Evolutionary conservation across 2,797 vertebrate species (phyloP), one percentile per base, ranked within the genome.

Genomic region (Bryconaethiops microstoma): DNA sequence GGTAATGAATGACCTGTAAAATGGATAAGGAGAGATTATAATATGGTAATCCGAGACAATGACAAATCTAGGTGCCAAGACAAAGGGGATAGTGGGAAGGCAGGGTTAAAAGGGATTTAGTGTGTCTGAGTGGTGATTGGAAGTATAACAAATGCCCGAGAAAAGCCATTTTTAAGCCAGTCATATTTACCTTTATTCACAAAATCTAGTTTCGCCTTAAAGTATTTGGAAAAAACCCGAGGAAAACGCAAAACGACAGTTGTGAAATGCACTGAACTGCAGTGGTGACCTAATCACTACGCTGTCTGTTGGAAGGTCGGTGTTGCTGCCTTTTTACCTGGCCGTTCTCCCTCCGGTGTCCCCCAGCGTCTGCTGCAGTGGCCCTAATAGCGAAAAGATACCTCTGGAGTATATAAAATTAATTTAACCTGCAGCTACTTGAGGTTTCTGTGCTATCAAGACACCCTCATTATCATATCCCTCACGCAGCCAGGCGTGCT

Each of bases 21-120:
- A 72, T 17, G 77, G 77, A 79, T 79, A 74, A 74, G 55, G 23
- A 35, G 42, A 35, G 69, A 79, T 79, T 63, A 72, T 55, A 78
- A 48, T 60, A 63, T 63, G 25, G 62, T 64, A 72, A 72, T 63
- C 55, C 23, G 42, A 16, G 14, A 45, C n/a, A 21, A 81, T 57
- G 48, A 73, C 50, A 74, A 7, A 39, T 40, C 17, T 17, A 62
- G 39, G 50, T 54, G 55, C 40, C 52, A 57, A 68, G 13, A 25
- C 40, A 69, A 48, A 69, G 21, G 13, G 25, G 39, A 7, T 69
- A 65, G 25, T 9, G 62, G 63, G 29, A 63, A 17, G 16, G 19
- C 25, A 19, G 39, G 5, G 14, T 52, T 23, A 9, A 45, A 71
- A 45, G 7, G 45, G 14, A 29, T 21, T 8, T n/a, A 23, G 13